Base-by-base conservation (phyloP, 2,797 vertebrate species). In the Petrocephalus sullivani region DNA sequence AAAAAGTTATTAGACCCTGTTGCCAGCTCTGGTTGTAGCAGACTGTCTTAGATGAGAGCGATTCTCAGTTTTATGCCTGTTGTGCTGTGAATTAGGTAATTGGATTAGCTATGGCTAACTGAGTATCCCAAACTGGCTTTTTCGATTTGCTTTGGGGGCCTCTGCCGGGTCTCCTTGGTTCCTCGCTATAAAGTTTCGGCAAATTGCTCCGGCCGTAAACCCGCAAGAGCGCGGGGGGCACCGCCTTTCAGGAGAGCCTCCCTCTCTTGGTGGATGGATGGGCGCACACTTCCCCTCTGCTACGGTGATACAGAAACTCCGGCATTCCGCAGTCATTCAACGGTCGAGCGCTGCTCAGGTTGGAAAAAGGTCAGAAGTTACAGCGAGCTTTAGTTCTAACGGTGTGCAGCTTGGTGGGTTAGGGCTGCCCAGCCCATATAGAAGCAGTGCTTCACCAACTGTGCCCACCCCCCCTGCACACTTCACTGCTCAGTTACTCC, bases 121-220 rank as follows among this genome's bases (percentile, higher is more conserved):
- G 37, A 6, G 6, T 46, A 16, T 5, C 71, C 28, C 71, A 2
- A 46, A 46, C 33, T 7, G 28, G 4, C 67, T 75, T 16, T 75
- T 41, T 41, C 14, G 12, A 5, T 75, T 37, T 16, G 8, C 60
- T 64, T 28, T 67, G 9, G 23, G 61, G 61, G 23, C 3, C 23
- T 28, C 23, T 28, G 60, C 21, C 5, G 58, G 58, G 19, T 6
- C 58, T 60, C 58, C 58, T 78, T 41, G 57, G 87, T 7, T 85
- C 87, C 87, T 84, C 61, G 10, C 49, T 87, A 87, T 89, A 58
- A 87, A 58, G 85, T 90, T 81, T 71, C 78, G 56, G 83, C n/a
- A 58, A 54, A 86, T 58, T 54, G 54, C 81, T n/a, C 19, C 0
- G 16, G 41, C 87, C 8, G 14, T 84, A 64, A 64, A 84, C 21